Base-by-base conservation (phyloP, 2,888 invertebrate genomes). In the Ichneumoninae sp. region DNA sequence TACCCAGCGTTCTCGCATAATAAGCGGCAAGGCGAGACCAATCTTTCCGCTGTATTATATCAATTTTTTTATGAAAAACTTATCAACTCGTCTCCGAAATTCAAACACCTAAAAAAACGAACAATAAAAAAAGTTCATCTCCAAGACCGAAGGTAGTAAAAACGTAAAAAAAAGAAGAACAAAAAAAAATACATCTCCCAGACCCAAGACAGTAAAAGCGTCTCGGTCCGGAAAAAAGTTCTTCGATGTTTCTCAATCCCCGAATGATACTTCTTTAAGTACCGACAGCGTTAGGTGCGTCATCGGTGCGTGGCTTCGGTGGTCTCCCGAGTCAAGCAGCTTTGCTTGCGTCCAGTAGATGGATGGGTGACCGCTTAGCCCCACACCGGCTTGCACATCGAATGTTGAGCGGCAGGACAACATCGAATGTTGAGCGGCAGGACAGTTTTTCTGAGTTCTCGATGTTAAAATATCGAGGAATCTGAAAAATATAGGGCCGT, bases 1-100 rank as follows among this genome's bases (percentile, higher is more conserved):
- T 44, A 62, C 52, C 68, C 40, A 66, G 54, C 65, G 65, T 70
- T 70, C 13, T 77, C 71, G 80, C 50, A 54, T 71, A 72, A 76
- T 76, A 78, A 84, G 36, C 69, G 75, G 66, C 33, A 79, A 54
- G 66, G 79, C 82, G 82, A 79, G 75, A 82, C 81, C 75, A 82
- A 84, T 84, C 66, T 70, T 78, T 79, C 79, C 74, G 26, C 66
- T 36, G 33, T 71, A 33, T 77, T 75, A 60, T 82, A 76, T 75
- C 81, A 79, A 71, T 81, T 84, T 30, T 60, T 75, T 70, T 65
- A 69, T 57, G 70, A 65, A 81, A 80, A 84, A 74, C 72, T 79
- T 75, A 78, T 78, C 74, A 65, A 70, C 70, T 75, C 70, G 33
- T 72, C 69, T 69, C 54, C 6, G 44, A 54, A 79, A 75, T 79